Base-by-base conservation (phyloP, 2,113 vertebrate species). In the Plectropomus leopardus region DNA sequence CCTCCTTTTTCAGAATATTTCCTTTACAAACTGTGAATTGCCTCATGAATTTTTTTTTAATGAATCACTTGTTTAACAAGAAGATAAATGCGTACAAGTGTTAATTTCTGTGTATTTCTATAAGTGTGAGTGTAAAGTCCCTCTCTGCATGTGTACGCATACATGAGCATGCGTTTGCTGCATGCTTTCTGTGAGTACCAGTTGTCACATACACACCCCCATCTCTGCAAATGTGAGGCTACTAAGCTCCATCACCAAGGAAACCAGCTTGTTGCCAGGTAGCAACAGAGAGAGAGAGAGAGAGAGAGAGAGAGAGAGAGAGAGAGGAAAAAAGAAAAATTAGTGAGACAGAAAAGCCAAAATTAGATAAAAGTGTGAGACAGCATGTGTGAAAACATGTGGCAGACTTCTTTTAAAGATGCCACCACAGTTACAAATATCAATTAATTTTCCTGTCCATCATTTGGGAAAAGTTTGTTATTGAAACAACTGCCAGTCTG, bases 261-360 rank as follows among this genome's bases (percentile, higher is more conserved):
- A 90, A 88, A 93, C 92, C 90, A 87, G 85, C 91, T 88, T 86
- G 92, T 93, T 93, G 92, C 92, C 92, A 93, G 90, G 90, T 93
- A 92, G 90, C 90, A 86, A 84, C 77, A 76, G 74, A 82, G 71
- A 53, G 72, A 87, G 59, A 42, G 60, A 75, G 72, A 77, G 76
- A 66, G 42, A 51, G 30, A 70, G 61, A 83, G 57, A 72, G 32
- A 78, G 73, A 68, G 24, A 87, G 60, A 65, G 45, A 55, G 42
- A 66, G 32, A 80, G 65, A 63, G 47, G 21, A 76, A 58, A 66
- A 32, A 80, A 54, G 65, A 51, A 72, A 60, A 77, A 78, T 72
- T 76, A 64, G 34, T 60, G 32, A 76, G 58, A 86, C 40, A 78
- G 58, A 72, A 87, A 77, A 73, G 58, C 80, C 32, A 9, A 64